These are phyloP conservation scores for Sarotherodon lohbergeri DNA, from an alignment of 2,113 vertebrate species.

Conservation along the genomic window DNA sequence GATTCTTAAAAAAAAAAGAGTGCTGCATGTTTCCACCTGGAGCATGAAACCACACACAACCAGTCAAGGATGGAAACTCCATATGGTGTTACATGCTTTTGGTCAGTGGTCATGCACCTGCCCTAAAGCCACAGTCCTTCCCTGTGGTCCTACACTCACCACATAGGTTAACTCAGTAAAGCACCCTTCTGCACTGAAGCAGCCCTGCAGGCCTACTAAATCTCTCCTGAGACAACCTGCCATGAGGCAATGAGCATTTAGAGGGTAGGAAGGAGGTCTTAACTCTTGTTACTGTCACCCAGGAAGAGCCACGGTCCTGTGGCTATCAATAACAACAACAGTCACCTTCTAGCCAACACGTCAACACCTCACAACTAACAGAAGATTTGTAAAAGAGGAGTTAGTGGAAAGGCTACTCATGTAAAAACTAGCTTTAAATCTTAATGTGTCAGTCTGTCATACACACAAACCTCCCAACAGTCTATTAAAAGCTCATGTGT, in stretches of 20 bases:
- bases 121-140: slow-evolving; percentile 39
- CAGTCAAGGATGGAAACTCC: slow-evolving; percentile 25
- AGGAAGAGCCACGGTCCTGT: slow-evolving; percentile 59
- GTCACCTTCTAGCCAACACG: not conserved
- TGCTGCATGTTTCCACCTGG: not conserved
- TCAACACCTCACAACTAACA: not conserved
- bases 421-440: not conserved
- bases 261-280: slow-evolving; percentile 62
- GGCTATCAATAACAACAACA: slow-evolving; percentile 48
- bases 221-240: slow-evolving; percentile 62
- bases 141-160: slow-evolving; percentile 46
- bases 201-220: slow-evolving; percentile 58
- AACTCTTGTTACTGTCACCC: slow-evolving; percentile 63
- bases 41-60: slow-evolving; percentile 16
- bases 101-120: slow-evolving; percentile 62
- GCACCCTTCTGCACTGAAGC: slow-evolving; percentile 7
- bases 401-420: not conserved
- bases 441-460: not conserved
- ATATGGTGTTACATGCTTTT: slow-evolving; percentile 29
- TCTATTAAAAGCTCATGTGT: slow-evolving; percentile 7
- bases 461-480: not conserved
- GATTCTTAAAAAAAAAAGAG: not conserved
- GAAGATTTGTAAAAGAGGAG: not conserved
- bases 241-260: slow-evolving; percentile 73
- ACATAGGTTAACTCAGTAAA: slow-evolving; percentile 45